Conservation (phyloP, 2,113 vertebrate genomes). For the Cyprinodon tularosa region DNA sequence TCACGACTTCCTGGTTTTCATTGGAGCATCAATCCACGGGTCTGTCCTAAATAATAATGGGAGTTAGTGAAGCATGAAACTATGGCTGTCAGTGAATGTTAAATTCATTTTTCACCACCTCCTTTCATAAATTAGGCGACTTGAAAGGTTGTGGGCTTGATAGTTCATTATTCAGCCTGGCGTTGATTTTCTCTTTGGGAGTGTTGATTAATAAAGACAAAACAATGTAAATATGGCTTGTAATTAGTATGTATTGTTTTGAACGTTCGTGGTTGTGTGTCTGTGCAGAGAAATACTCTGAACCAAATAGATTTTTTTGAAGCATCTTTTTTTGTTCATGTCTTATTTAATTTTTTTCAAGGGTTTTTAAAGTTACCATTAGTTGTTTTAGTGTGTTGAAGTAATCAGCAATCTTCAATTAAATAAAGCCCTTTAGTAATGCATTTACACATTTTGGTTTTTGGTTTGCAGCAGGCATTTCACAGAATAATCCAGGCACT, state of each 20-base stretch:
- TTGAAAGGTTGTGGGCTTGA: constrained; percentile 3
- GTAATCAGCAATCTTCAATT: constrained; percentile 16
- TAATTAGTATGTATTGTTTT: neutral
- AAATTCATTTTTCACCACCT: constrained; percentile 49
- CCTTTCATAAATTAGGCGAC: neutral
- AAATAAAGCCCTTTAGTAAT: constrained; percentile 17
- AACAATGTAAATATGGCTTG: neutral
- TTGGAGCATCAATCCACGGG: constrained; percentile 58
- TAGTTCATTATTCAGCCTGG: neutral
- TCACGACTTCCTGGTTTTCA: constrained; percentile 51
- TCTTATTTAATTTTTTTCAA: constrained; percentile 7
- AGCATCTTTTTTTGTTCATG: neutral
- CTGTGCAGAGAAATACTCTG: too few relatives aligned
- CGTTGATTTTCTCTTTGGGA: neutral
- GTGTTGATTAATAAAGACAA: neutral
- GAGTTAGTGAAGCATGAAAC: constrained; percentile 58
- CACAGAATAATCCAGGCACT: neutral
- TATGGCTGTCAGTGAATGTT: constrained; percentile 51
- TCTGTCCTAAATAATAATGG: constrained; percentile 53
- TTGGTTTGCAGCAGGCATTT: neutral
- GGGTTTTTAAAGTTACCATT: neutral
- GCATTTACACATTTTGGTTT: constrained; percentile 16
- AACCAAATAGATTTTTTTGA: too few relatives aligned
- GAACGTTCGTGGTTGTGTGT: neutral
- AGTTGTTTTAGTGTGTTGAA: neutral